phyloP scores from a whole-genome alignment of 2,888 invertebrate species.

The Cheiracanthium punctorium region DNA sequence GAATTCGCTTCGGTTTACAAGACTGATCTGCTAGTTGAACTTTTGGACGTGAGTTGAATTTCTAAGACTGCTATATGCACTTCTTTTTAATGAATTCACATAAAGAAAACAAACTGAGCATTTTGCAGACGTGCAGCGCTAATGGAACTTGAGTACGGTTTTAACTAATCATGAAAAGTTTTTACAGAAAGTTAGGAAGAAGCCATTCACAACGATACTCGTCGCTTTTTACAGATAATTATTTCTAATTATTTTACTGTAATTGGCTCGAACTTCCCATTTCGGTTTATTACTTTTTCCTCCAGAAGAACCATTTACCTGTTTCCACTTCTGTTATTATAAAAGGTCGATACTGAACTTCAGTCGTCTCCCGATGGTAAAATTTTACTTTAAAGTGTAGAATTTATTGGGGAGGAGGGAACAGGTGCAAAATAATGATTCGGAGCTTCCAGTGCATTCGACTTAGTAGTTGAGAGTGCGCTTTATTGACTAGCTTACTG shows the following conservation, averaged over 20 bases:
- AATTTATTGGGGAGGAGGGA: slow-evolving; percentile 36
- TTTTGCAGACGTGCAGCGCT: no score
- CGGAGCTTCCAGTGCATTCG: slow-evolving; percentile 46
- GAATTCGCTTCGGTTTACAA: no score
- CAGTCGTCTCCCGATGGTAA: background rate
- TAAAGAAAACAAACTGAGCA: no score
- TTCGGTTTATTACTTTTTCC: background rate
- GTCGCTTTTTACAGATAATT: no score
- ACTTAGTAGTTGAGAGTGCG: slow-evolving; percentile 28
- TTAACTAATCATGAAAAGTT: no score
- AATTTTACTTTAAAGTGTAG: slow-evolving; percentile 13
- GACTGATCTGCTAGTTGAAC: no score
- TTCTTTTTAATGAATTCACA: no score
- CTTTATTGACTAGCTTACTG: slow-evolving; percentile 68
- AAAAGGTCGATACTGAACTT: background rate
- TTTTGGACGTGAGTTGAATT: no score
- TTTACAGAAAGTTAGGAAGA: no score
- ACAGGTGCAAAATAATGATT: slow-evolving; percentile 70
- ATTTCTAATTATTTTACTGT: background rate
- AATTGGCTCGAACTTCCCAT: background rate
- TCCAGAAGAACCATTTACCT: background rate
- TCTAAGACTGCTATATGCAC: no score
- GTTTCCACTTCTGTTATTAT: background rate
- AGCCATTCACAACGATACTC: no score
- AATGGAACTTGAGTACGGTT: no score